Evolutionary conservation across 2,797 vertebrate genomes (phyloP), one percentile per base, ranked within the genome.

Genomic region (Semaprochilodus insignis): DNA sequence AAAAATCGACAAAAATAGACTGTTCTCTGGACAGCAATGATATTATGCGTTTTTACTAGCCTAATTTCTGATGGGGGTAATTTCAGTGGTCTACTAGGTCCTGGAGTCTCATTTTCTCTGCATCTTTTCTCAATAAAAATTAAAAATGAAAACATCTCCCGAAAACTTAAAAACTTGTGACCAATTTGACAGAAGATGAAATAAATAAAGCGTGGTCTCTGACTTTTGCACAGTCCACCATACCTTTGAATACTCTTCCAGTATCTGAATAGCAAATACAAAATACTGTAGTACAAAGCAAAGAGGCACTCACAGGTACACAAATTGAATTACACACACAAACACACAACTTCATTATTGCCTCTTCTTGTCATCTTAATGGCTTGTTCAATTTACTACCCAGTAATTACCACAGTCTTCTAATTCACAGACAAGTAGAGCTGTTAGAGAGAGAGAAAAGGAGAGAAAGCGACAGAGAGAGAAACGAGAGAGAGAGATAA

Each of bases 341-440:
- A 83, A 78, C 81, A 67, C 85, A 81, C 83, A 80, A 87, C 80
- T 84, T 40, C 85, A 86, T 83, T 85, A 83, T 78, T 81, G 72
- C 78, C 59, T 84, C 74, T 74, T 63, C 81, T 76, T 66, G 80
- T 86, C 85, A 87, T 86, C 72, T 89, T 83, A 86, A 84, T 74
- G 76, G 73, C 85, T 76, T 86, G 81, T 84, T 87, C 87, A 81
- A 88, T 88, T 88, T 84, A 67, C 84, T 78, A 79, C 84, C 84
- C 83, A 78, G 81, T 85, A 87, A 89, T 88, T 87, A 86, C 84
- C 80, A 86, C 74, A 71, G 82, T 81, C 83, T 84, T 77, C 79
- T 88, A 85, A 89, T 88, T 88, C 82, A 82, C 79, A 77, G 83
- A 82, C 81, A 74, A 78, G 75, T 78, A 79, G 78, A 84, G 82